These are phyloP conservation scores for Hippocampus guttulatus DNA, from an alignment of 2,113 vertebrate genomes.

Conservation along the genomic window DNA sequence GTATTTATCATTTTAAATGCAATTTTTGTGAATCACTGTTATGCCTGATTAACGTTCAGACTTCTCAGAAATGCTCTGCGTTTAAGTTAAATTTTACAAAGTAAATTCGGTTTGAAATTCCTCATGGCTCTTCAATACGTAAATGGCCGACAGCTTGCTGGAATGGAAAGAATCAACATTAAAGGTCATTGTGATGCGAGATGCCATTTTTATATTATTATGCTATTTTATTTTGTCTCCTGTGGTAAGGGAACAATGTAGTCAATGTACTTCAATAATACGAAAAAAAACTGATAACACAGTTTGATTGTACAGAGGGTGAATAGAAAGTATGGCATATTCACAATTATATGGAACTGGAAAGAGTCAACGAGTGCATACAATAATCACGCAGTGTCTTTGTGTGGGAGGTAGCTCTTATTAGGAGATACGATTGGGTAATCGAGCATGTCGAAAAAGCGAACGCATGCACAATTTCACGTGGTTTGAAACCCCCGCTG, in stretches of 20 bases:
- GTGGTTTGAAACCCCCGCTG: slow-evolving; percentile 15
- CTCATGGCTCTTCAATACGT: not conserved
- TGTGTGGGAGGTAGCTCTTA: slow-evolving; percentile 13
- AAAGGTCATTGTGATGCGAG: not conserved
- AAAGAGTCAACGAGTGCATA: not conserved
- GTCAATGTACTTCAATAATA: not conserved
- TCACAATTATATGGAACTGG: not conserved
- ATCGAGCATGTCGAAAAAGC: slow-evolving; percentile 7
- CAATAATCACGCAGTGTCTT: slow-evolving; percentile 7
- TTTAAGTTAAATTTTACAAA: not conserved
- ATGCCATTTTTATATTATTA: not conserved
- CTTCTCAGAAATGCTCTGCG: not conserved
- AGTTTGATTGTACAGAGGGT: not conserved
- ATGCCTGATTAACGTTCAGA: not conserved
- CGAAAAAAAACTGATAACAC: slow-evolving; percentile 1
- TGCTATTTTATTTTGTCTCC: not conserved
- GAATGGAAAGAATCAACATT: not conserved
- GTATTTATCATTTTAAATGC: too few relatives aligned
- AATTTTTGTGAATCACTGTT: too few relatives aligned
- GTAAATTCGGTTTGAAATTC: not conserved
- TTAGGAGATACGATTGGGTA: slow-evolving; percentile 9
- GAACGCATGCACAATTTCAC: slow-evolving; percentile 6
- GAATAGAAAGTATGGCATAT: not conserved
- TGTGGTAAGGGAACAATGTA: not conserved
- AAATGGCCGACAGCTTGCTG: not conserved